Evolutionary conservation across 2,113 vertebrate genomes (phyloP).

Genomic region (Menura novaehollandiae): DNA sequence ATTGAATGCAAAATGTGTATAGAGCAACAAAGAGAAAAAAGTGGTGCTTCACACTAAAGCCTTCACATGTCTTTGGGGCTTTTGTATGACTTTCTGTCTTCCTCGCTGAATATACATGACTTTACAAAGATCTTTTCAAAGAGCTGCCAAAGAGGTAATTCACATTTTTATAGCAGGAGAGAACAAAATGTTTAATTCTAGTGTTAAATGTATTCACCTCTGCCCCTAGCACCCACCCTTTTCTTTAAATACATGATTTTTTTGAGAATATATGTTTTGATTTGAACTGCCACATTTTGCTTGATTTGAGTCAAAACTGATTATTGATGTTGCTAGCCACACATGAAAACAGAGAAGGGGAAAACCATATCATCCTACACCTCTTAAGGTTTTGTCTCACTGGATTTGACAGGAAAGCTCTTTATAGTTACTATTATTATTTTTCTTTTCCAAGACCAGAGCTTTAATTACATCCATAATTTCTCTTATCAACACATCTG

Average conservation of each 20-base stretch:
- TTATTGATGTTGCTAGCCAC: background rate
- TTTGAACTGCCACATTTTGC: background rate
- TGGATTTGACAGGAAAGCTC: background rate
- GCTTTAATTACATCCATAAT: conserved; percentile 16
- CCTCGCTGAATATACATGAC: conserved; percentile 33
- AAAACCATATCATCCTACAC: background rate
- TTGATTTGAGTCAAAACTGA: background rate
- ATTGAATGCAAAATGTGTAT: conserved; percentile 17
- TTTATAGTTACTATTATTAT: background rate
- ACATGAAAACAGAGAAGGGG: background rate
- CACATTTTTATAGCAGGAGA: background rate
- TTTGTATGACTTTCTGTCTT: conserved; percentile 56
- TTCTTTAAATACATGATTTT: background rate
- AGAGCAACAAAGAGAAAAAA: conserved; percentile 33
- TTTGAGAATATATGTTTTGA: background rate
- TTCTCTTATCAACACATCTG: conserved; percentile 56
- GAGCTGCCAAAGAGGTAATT: conserved; percentile 43
- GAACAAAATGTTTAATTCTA: conserved; percentile 43
- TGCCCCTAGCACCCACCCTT: background rate
- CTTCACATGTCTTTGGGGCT: conserved; percentile 31
- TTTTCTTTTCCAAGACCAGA: background rate
- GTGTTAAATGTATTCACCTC: conserved; percentile 26
- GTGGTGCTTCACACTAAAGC: conserved; percentile 35
- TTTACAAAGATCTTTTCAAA: conserved; percentile 57
- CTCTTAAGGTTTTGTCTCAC: background rate